Evolutionary conservation across 1,140 invertebrate genomes (phyloP).

Genomic region (Bathynomus jamesi): DNA sequence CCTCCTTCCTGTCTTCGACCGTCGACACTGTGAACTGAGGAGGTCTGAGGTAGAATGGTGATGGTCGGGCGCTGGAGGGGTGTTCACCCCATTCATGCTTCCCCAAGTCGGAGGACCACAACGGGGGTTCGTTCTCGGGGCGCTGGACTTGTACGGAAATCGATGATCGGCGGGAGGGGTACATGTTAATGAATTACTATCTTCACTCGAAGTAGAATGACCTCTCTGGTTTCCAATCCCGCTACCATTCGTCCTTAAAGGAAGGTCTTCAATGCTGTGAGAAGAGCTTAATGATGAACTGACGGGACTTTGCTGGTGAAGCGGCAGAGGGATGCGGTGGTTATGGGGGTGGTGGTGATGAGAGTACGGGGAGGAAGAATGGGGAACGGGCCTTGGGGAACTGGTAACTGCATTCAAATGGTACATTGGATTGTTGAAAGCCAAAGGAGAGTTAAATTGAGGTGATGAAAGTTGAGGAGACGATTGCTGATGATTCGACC

Average conservation of each 20-base stretch:
- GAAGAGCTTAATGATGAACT: constrained; percentile 38
- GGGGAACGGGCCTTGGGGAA: constrained; percentile 27
- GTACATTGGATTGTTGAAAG: constrained; percentile 81
- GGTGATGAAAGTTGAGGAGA: constrained; percentile 29
- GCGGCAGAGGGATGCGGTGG: constrained; percentile 20
- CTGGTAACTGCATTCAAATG: constrained; percentile 38
- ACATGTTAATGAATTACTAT: constrained; percentile 36
- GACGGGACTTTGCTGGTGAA: constrained; percentile 27
- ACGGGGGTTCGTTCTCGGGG: constrained; percentile 42
- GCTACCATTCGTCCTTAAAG: constrained; percentile 24
- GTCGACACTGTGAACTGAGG: constrained; percentile 19
- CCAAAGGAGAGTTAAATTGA: constrained; percentile 54
- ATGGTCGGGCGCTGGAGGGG: constrained; percentile 22
- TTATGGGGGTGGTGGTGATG: constrained; percentile 24
- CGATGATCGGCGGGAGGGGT: constrained; percentile 39
- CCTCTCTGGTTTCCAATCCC: constrained; percentile 24
- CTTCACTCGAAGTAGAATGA: constrained; percentile 32
- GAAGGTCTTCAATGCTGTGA: constrained; percentile 39
- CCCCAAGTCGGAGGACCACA: constrained; percentile 33
- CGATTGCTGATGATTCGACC: constrained; percentile 19
- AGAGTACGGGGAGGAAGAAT: constrained; percentile 16
- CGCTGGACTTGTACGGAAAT: constrained; percentile 39
- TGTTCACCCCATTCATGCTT: constrained; percentile 7
- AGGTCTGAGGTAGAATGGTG: constrained; percentile 33
- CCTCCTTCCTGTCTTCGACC: constrained; percentile 24